These are phyloP conservation scores for Oenanthe oenanthe DNA, from an alignment of 2,113 vertebrate genomes.

Conservation along the genomic window DNA sequence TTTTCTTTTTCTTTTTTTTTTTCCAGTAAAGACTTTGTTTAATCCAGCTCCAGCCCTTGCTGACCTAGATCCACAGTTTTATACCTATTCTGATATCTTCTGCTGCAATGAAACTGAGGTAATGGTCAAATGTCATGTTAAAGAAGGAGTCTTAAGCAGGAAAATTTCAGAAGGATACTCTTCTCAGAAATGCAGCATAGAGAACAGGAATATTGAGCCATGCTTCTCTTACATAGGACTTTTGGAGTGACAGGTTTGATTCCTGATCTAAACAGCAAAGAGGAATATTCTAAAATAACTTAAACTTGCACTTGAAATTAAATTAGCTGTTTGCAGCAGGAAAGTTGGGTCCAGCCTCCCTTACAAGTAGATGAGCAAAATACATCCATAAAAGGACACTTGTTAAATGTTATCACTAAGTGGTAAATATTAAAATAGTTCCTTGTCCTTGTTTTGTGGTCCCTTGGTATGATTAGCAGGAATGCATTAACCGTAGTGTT, in stretches of 20 bases:
- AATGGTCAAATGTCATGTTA: neutral
- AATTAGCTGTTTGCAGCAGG: neutral
- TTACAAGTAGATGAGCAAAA: neutral
- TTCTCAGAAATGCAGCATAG: neutral
- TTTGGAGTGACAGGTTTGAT: neutral
- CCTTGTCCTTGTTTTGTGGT: neutral
- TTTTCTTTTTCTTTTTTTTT: neutral
- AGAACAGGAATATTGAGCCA: neutral
- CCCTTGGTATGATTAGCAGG: neutral
- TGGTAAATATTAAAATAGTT: constrained; percentile 25
- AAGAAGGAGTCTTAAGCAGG: neutral
- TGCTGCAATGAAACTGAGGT: constrained; percentile 99
- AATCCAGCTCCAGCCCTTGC: constrained; percentile 92
- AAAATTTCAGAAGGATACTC: neutral
- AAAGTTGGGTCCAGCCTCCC: neutral
- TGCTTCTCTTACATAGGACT: neutral
- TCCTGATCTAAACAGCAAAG: neutral
- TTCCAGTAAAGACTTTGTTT: constrained; percentile 93
- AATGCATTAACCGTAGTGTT: neutral
- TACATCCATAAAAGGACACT: neutral
- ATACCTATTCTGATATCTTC: constrained; percentile 87
- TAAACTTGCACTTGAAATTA: neutral
- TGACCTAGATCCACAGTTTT: constrained; percentile 88
- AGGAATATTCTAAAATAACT: neutral
- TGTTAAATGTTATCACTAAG: neutral